phyloP scores from a whole-genome alignment of 2,888 invertebrate species.

The Drosophila nr. medialis region DNA sequence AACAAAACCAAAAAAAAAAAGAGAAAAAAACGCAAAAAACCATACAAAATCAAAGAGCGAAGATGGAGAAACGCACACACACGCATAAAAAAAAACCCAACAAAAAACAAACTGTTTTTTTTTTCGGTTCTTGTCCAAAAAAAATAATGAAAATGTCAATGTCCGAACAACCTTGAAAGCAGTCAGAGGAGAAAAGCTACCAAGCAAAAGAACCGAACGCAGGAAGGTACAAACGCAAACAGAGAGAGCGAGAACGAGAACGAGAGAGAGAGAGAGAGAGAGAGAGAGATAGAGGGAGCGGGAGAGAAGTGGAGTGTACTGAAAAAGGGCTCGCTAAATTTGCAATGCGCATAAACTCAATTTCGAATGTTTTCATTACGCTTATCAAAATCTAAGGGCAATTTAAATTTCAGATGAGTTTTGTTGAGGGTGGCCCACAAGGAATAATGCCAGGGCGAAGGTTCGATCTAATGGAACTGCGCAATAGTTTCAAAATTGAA shows the following conservation, averaged over 20 bases:
- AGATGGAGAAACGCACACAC: conserved; percentile 55
- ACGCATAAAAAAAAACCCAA: conserved; percentile 43
- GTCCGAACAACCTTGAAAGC: conserved; percentile 85
- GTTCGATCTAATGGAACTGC: conserved; percentile 11
- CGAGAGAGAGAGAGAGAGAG: conserved; percentile 12
- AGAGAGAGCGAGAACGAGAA: conserved; percentile 16
- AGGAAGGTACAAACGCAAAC: conserved; percentile 32
- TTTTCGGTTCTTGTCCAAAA: conserved; percentile 61
- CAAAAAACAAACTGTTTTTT: conserved; percentile 54
- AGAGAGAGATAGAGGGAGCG: conserved; percentile 21
- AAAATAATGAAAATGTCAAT: conserved; percentile 84
- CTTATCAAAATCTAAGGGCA: conserved; percentile 47
- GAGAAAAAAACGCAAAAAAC: conserved; percentile 33
- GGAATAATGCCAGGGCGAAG: conserved; percentile 9
- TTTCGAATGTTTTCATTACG: conserved; percentile 36
- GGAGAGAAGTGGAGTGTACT: conserved; percentile 21
- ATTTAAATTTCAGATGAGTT: conserved; percentile 61
- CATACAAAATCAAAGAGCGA: conserved; percentile 64
- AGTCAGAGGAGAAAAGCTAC: conserved; percentile 81
- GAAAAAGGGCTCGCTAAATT: conserved; percentile 64
- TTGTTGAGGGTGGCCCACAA: conserved; percentile 14
- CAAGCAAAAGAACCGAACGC: conserved; percentile 48
- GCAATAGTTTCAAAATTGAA: conserved; percentile 33
- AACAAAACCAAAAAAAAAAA: conserved; percentile 25
- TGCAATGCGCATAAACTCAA: conserved; percentile 72